Conservation (phyloP, 2,113 vertebrate genomes). For the Phalacrocorax carbo region DNA sequence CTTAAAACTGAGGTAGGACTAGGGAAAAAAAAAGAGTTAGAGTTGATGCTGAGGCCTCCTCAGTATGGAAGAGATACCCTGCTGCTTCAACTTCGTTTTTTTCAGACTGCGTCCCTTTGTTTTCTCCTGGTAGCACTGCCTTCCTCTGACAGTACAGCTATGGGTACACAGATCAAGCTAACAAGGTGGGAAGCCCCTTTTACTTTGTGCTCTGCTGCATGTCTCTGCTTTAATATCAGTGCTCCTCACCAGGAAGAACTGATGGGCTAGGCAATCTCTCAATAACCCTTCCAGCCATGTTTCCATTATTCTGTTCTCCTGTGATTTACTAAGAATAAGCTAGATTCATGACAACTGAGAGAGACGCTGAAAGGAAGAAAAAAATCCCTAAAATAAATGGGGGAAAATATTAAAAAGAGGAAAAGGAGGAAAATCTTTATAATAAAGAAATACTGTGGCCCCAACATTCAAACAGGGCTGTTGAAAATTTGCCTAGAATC, state of each 20-base stretch:
- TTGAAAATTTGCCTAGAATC: neutral
- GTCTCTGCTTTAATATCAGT: neutral
- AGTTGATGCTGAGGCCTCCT: neutral
- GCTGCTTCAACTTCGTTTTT: neutral
- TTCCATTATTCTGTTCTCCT: neutral
- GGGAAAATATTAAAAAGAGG: neutral
- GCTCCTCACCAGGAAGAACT: neutral
- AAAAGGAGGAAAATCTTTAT: neutral
- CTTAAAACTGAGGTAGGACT: neutral
- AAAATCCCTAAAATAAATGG: neutral
- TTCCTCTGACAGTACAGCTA: neutral
- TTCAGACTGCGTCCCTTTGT: neutral
- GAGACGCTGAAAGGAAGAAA: neutral
- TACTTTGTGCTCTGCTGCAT: neutral
- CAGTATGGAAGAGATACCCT: neutral
- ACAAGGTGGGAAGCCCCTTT: neutral
- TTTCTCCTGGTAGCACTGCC: neutral
- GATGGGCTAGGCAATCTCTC: neutral
- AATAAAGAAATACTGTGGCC: neutral
- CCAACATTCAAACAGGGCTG: neutral
- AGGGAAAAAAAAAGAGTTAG: neutral
- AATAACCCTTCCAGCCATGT: neutral
- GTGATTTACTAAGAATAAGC: neutral
- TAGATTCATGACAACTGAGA: neutral
- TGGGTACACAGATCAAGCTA: neutral